A percentile compares a stretch with the other conserved stretches of the same genome.
Conservation (phyloP, 2,113 vertebrate species). For the Thryonomys swinderianus region DNA sequence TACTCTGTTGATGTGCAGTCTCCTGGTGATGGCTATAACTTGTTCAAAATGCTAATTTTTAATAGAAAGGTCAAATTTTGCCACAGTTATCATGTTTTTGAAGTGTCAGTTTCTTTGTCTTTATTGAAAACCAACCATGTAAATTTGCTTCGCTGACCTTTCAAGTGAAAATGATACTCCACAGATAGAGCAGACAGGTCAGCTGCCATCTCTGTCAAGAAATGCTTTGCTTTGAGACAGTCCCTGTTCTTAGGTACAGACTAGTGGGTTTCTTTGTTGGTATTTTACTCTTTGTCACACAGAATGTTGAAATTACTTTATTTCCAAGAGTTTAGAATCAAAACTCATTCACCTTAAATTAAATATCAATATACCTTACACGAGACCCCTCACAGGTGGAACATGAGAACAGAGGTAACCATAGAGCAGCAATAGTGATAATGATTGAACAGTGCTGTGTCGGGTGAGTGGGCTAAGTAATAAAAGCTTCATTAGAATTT, state of each 20-base stretch:
- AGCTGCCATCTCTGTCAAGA: neutral
- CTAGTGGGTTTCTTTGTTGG: neutral
- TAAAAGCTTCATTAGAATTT: neutral
- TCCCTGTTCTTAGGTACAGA: accelerated
- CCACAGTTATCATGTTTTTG: neutral
- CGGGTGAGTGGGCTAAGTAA: neutral
- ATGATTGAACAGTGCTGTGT: neutral
- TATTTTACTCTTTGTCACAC: neutral
- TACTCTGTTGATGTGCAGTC: neutral
- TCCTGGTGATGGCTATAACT: neutral
- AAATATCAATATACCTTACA: neutral
- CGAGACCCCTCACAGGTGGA: neutral
- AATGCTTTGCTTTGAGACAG: neutral
- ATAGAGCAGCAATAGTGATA: neutral
- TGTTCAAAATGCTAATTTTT: conserved; percentile 37
- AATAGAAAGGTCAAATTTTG: neutral
- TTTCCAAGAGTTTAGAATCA: neutral
- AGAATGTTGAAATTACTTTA: neutral
- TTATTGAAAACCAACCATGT: neutral
- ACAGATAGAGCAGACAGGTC: neutral
- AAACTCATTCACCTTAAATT: neutral
- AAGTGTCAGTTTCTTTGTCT: neutral
- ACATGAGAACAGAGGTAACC: neutral
- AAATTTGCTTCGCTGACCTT: neutral
- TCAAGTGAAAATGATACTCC: neutral